phyloP scores from a whole-genome alignment of 1,140 invertebrate genomes.

The Prorops nasuta region DNA sequence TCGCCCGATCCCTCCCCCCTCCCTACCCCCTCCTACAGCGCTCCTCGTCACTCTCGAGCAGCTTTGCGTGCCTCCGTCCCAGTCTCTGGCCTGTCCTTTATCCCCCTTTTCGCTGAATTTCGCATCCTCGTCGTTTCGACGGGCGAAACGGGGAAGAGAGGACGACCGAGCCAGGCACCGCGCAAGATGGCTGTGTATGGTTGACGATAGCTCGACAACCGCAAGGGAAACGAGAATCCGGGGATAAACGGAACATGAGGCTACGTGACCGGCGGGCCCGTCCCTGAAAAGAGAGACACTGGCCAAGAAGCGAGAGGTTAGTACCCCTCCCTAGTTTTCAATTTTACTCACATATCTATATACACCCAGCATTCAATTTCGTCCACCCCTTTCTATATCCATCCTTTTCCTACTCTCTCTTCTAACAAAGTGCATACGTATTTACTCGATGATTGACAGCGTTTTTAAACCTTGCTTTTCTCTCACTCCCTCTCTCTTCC shows the following conservation, averaged over 20 bases:
- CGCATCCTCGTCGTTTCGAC: too few relatives aligned
- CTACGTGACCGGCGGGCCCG: slow-evolving; percentile 35
- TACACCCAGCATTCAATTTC: too few relatives aligned
- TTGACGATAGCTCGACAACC: slow-evolving; percentile 33
- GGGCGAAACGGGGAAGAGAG: slow-evolving; percentile 14
- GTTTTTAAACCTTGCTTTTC: too few relatives aligned
- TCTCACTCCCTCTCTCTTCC: neutral
- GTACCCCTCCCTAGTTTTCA: too few relatives aligned
- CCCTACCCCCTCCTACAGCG: neutral
- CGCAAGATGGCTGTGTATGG: slow-evolving; percentile 44
- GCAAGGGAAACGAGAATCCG: slow-evolving; percentile 27
- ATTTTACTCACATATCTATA: too few relatives aligned
- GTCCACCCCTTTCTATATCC: too few relatives aligned
- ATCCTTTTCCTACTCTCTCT: too few relatives aligned
- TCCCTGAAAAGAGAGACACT: slow-evolving; percentile 44
- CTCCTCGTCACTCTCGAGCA: neutral
- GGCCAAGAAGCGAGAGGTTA: slow-evolving; percentile 43
- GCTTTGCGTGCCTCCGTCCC: neutral
- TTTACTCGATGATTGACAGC: too few relatives aligned
- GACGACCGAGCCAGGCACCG: slow-evolving; percentile 23
- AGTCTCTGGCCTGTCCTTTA: neutral
- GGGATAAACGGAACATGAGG: slow-evolving; percentile 41
- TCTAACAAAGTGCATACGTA: too few relatives aligned
- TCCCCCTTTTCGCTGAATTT: too few relatives aligned
- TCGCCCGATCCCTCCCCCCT: neutral